Conservation (phyloP, 2,888 invertebrate genomes). For the Nephrotoma guestfalica region DNA sequence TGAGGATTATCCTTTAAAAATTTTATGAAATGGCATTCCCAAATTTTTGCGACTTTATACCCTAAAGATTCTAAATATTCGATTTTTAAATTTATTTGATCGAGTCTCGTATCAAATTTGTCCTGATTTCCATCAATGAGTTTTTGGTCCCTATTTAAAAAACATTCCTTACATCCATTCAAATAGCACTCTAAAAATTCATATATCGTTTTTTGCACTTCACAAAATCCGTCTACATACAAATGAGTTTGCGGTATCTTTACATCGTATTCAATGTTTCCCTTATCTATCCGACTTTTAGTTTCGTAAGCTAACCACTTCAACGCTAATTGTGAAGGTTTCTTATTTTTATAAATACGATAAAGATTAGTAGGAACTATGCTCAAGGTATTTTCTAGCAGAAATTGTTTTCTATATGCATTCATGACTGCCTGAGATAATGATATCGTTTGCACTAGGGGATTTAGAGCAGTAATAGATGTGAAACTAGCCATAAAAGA, state of each 20-base stretch:
- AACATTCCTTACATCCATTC: neutral
- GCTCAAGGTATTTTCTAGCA: neutral
- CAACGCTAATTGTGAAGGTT: neutral
- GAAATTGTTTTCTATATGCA: neutral
- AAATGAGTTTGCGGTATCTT: neutral
- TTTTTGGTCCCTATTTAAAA: neutral
- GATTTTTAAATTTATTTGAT: neutral
- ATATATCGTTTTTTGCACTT: neutral
- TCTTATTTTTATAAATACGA: neutral
- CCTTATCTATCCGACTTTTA: neutral
- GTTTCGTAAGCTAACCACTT: neutral
- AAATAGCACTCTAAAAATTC: neutral
- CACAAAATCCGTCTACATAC: neutral
- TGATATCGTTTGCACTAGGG: neutral
- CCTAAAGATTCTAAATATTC: neutral
- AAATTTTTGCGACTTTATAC: neutral
- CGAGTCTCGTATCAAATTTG: neutral
- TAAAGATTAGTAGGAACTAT: neutral
- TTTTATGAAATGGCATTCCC: neutral
- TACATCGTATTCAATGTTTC: neutral
- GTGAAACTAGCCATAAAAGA: neutral
- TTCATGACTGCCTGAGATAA: neutral
- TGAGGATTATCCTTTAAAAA: neutral
- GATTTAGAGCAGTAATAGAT: neutral
- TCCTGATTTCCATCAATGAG: neutral